A percentile compares a stretch with the other conserved stretches of the same genome.
phyloP scores from a whole-genome alignment of 1,140 invertebrate species.

The Teleogryllus occipitalis region DNA sequence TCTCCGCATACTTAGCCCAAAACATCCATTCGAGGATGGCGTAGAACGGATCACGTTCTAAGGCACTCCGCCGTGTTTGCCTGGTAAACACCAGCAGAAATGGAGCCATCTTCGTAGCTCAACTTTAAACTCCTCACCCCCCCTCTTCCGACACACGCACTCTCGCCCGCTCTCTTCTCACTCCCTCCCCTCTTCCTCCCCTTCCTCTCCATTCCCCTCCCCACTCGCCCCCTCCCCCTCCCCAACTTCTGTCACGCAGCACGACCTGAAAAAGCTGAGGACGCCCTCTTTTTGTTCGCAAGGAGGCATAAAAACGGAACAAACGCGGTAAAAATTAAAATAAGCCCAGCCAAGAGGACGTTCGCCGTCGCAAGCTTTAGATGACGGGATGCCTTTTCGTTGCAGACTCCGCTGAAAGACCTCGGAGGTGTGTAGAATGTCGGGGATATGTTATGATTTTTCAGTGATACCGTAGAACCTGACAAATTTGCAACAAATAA shows the following conservation, averaged over 20 bases:
- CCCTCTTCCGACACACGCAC: neutral
- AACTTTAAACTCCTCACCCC: neutral
- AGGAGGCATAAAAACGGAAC: neutral
- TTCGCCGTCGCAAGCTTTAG: too few relatives aligned
- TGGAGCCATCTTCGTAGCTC: neutral
- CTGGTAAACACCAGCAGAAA: neutral
- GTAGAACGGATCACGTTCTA: too few relatives aligned
- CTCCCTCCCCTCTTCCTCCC: neutral
- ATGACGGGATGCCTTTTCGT: too few relatives aligned
- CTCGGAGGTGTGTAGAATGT: too few relatives aligned
- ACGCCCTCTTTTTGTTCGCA: neutral
- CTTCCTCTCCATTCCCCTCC: neutral
- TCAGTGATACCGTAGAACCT: too few relatives aligned
- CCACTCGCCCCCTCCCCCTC: neutral
- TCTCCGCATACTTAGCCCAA: too few relatives aligned
- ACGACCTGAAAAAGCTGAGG: neutral
- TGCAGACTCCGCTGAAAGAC: too few relatives aligned
- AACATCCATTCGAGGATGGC: too few relatives aligned
- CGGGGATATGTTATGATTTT: too few relatives aligned
- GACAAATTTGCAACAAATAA: too few relatives aligned
- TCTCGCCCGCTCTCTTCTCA: neutral
- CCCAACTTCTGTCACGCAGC: neutral
- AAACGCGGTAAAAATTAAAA: constrained; percentile 5
- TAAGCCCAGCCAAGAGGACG: neutral
- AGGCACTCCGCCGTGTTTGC: neutral